Evolutionary conservation across 2,888 invertebrate species (phyloP).

Genomic region (Stenolophus ochropezus): DNA sequence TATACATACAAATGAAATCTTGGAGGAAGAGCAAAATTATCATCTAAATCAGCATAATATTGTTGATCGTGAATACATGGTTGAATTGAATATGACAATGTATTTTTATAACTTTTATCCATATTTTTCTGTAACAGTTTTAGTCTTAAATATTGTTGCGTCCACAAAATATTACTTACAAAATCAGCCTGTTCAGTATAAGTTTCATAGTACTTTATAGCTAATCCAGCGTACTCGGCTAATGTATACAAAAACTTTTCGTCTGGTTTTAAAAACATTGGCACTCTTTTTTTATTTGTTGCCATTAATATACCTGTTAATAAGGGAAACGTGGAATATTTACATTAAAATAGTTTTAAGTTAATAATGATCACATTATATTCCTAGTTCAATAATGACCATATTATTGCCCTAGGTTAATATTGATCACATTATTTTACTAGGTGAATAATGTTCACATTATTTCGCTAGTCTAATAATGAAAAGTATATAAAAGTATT

Average conservation of each 20-base stretch:
- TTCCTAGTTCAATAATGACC: no score
- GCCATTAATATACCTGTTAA: conserved; percentile 74
- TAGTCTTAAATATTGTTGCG: no score
- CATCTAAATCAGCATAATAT: conserved; percentile 72
- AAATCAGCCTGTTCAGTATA: conserved; percentile 71
- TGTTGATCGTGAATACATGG: conserved; percentile 75
- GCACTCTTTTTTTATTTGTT: conserved; percentile 75
- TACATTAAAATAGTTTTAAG: no score
- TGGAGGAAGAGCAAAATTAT: conserved; percentile 71
- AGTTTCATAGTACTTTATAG: conserved; percentile 76
- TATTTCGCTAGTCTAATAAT: no score
- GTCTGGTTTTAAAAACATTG: conserved; percentile 74
- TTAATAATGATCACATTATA: no score
- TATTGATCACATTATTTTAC: no score
- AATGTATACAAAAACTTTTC: conserved; percentile 76
- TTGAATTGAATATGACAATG: conserved; percentile 74
- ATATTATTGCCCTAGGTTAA: no score
- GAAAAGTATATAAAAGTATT: no score
- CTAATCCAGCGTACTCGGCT: conserved; percentile 77
- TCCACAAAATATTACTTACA: conserved; percentile 67
- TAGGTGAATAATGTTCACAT: no score
- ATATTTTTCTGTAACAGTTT: conserved; percentile 71
- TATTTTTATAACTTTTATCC: conserved; percentile 72
- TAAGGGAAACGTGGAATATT: no score
- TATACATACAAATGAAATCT: conserved; percentile 73